Conservation (phyloP, 2,888 invertebrate species). For the Elmis aenea region DNA sequence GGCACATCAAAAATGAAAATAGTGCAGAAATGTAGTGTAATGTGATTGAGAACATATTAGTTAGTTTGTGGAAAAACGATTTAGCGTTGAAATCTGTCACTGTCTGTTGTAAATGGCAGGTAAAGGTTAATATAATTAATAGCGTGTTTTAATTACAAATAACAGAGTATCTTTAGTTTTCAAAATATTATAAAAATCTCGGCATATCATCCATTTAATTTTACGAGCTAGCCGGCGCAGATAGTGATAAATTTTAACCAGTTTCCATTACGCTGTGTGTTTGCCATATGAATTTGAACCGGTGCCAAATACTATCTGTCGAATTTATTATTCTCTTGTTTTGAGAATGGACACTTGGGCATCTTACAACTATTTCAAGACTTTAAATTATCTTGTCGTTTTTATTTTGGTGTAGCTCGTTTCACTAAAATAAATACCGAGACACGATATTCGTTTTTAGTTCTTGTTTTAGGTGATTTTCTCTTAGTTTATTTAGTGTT, state of each 20-base stretch:
- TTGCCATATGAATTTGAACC: slow-evolving; percentile 35
- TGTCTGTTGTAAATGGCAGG: no score
- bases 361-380: slow-evolving; percentile 19
- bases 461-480: slow-evolving; percentile 8
- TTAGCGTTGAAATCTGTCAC: no score
- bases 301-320: slow-evolving; percentile 34
- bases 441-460: slow-evolving; percentile 3
- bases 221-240: slow-evolving; percentile 13
- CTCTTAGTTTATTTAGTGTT: slow-evolving; percentile 10
- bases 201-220: slow-evolving; percentile 16
- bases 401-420: slow-evolving; percentile 10
- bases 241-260: slow-evolving; percentile 29
- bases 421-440: slow-evolving; percentile 15
- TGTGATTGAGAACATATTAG: no score
- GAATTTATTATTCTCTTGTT: slow-evolving; percentile 33
- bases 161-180: no score
- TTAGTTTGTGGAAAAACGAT: no score
- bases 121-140: no score
- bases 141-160: no score
- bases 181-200: slow-evolving; percentile 3
- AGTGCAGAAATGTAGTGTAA: no score
- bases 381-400: slow-evolving; percentile 12
- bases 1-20: no score
- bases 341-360: slow-evolving; percentile 24
- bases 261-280: slow-evolving; percentile 31